Percentiles rank a stretch among this genome's conserved stretches.
Evolutionary conservation across 1,140 invertebrate genomes (phyloP).

Genomic region (Idris sp.): DNA sequence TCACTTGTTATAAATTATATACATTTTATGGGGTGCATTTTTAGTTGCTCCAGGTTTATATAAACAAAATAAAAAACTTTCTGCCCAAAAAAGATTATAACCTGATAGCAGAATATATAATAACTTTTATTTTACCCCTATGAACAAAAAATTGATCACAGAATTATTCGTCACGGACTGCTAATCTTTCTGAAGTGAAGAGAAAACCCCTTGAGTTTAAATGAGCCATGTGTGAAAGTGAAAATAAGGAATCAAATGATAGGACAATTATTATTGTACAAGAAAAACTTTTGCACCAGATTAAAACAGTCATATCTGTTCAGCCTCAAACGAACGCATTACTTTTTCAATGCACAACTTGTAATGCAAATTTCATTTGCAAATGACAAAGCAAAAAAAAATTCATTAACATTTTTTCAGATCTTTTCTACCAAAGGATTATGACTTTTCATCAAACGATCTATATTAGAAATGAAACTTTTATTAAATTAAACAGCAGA

Average conservation of each 20-base stretch:
- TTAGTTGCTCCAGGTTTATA: background rate
- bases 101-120: too few species aligned
- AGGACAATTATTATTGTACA: constrained; percentile 58
- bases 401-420: too few species aligned
- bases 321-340: constrained; percentile 37
- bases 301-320: constrained; percentile 46
- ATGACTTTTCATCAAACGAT: too few species aligned
- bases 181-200: constrained; percentile 58
- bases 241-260: constrained; percentile 65
- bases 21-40: background rate
- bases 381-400: too few species aligned
- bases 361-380: background rate
- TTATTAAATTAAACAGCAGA: too few species aligned
- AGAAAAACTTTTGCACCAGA: constrained; percentile 45
- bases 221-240: constrained; percentile 66
- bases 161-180: constrained; percentile 65
- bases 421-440: too few species aligned
- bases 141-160: too few species aligned
- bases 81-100: background rate
- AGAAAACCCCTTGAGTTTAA: constrained; percentile 67
- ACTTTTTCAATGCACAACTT: background rate
- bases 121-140: too few species aligned
- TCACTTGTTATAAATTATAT: too few species aligned
- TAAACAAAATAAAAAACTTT: constrained; percentile 1
- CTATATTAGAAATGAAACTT: too few species aligned